Conservation (phyloP, 35 echinoderm and acorn worm species). For the Apostichopus japonicus region DNA sequence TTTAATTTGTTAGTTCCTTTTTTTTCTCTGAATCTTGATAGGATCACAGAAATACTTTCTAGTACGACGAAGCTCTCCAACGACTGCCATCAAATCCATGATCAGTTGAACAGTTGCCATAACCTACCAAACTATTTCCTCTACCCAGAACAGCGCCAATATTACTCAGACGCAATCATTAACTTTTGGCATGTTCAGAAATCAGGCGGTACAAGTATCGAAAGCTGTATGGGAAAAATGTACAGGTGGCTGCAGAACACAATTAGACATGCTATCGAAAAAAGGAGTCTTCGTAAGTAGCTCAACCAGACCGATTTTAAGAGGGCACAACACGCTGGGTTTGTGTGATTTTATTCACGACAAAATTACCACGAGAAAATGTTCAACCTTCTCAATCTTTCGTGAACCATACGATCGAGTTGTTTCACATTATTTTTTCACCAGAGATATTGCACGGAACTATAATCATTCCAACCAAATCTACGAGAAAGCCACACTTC, state of each 20-base stretch:
- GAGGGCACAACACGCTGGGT: background rate
- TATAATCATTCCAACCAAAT: too few relatives aligned
- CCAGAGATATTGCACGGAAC: background rate
- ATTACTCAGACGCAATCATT: background rate
- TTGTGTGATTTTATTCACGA: conserved; percentile 37
- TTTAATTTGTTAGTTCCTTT: too few relatives aligned
- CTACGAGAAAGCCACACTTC: too few relatives aligned
- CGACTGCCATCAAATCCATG: background rate
- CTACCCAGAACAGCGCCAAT: background rate
- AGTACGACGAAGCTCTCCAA: too few relatives aligned
- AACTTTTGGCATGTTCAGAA: conserved; percentile 26
- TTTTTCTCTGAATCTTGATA: too few relatives aligned
- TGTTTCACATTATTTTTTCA: conserved; percentile 24
- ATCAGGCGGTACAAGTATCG: background rate
- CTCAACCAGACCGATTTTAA: background rate
- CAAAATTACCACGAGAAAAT: background rate
- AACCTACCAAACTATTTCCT: conserved; percentile 19
- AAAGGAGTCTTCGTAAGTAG: background rate
- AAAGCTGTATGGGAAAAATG: background rate
- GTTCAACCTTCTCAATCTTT: conserved; percentile 6
- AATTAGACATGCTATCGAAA: background rate
- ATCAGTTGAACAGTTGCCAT: conserved; percentile 9
- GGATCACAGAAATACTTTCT: too few relatives aligned
- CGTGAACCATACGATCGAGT: conserved; percentile 28
- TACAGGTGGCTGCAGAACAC: background rate